These are phyloP conservation scores for Thunnus maccoyii DNA, from an alignment of 2,113 vertebrate genomes.

Conservation along the genomic window DNA sequence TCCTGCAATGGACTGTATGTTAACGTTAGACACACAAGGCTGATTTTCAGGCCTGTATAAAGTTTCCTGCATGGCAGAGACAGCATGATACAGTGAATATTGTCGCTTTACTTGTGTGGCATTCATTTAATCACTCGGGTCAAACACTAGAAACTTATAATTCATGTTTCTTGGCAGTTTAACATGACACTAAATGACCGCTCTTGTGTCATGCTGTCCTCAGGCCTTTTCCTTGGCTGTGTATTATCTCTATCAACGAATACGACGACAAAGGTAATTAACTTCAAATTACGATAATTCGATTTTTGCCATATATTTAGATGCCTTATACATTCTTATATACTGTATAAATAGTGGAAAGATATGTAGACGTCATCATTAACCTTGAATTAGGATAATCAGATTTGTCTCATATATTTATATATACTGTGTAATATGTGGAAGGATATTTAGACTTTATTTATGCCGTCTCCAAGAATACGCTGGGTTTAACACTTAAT, in stretches of 20 bases:
- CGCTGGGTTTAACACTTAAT: neutral
- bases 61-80: neutral
- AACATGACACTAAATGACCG: neutral
- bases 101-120: neutral
- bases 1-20: neutral
- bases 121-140: neutral
- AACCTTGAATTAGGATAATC: neutral
- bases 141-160: neutral
- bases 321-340: too few relatives aligned
- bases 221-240: conserved; percentile 78
- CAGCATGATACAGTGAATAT: neutral
- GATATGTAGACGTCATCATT: neutral
- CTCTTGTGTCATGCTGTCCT: conserved; percentile 31
- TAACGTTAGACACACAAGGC: neutral
- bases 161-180: conserved; percentile 16
- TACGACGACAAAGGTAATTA: conserved; percentile 66
- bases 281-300: neutral
- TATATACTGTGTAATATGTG: neutral
- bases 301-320: too few relatives aligned
- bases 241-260: conserved; percentile 63
- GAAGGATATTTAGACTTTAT: neutral
- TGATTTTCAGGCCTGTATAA: neutral
- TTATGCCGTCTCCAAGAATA: neutral
- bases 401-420: neutral
- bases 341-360: too few relatives aligned